Percentiles rank a stretch among this genome's conserved stretches.
Conservation (phyloP, 2,888 invertebrate species). For the Tillus elongatus region DNA sequence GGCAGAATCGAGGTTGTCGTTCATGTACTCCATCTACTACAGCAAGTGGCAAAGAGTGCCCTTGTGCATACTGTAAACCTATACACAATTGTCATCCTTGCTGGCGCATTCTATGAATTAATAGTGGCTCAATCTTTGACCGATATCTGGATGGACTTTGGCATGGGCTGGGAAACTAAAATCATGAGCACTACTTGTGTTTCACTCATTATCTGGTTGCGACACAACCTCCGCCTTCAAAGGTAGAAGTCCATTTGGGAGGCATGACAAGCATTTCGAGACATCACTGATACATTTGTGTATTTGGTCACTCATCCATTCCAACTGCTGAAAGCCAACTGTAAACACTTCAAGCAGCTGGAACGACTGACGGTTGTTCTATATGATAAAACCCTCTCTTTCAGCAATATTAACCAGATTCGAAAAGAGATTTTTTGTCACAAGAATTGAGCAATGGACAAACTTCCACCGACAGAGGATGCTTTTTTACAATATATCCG, state of each 20-base stretch:
- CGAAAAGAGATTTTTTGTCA: not conserved
- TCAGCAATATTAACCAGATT: conserved; percentile 1
- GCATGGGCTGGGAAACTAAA: not conserved
- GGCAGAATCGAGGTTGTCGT: not conserved
- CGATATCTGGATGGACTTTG: conserved; percentile 2
- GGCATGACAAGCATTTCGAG: no score
- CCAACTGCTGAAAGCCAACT: conserved; percentile 4
- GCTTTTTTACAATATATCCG: not conserved
- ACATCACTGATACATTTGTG: no score
- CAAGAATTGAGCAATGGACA: conserved; percentile 1
- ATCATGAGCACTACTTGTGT: not conserved
- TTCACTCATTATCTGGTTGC: not conserved
- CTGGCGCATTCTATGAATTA: conserved; percentile 2
- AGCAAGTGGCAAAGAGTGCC: conserved; percentile 1
- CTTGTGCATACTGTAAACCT: conserved; percentile 1
- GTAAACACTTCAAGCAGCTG: not conserved
- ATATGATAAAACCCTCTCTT: not conserved
- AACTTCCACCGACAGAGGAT: not conserved
- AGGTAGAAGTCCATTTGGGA: no score
- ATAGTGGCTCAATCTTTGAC: conserved; percentile 1
- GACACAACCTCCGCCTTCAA: conserved; percentile 1
- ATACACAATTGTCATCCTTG: not conserved
- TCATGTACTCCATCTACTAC: no score
- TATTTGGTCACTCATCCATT: not conserved
- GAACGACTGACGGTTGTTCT: conserved; percentile 2